These are phyloP conservation scores for Clarias platycephalus DNA, from an alignment of 2,797 vertebrate species.

Conservation along the genomic window DNA sequence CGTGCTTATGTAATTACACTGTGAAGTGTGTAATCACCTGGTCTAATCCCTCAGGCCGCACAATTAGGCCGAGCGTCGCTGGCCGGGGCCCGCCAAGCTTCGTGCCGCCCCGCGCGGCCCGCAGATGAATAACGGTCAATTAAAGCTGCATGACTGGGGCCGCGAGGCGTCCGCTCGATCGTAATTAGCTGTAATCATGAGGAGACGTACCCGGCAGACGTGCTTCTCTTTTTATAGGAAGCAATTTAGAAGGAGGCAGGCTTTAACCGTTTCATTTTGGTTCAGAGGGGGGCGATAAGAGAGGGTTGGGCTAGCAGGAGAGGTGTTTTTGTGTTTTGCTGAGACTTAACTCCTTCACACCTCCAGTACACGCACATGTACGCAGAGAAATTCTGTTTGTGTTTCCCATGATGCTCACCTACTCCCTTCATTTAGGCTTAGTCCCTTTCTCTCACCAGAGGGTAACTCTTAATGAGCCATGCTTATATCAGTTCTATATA, in stretches of 20 bases:
- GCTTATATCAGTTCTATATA: conserved; percentile 26
- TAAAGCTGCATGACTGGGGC: conserved; percentile 91
- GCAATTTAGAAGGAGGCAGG: conserved; percentile 77
- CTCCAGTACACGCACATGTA: conserved; percentile 20
- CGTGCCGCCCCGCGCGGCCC: conserved; percentile 75
- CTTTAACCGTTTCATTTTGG: conserved; percentile 72
- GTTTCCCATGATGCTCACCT: conserved; percentile 19
- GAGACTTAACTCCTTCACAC: conserved; percentile 33
- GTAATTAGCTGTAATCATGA: conserved; percentile 97
- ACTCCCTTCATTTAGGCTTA: conserved; percentile 8
- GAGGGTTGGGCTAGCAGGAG: conserved; percentile 11
- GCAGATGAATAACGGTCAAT: conserved; percentile 95
- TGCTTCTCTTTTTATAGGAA: conserved; percentile 79
- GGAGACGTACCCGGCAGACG: conserved; percentile 77
- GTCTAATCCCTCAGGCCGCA: conserved; percentile 91
- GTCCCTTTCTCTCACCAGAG: conserved; percentile 10
- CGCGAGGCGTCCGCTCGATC: conserved; percentile 88
- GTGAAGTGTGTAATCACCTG: conserved; percentile 98
- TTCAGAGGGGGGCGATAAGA: conserved; percentile 24
- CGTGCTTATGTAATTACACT: conserved; percentile 98
- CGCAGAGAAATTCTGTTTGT: conserved; percentile 9
- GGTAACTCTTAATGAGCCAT: conserved; percentile 22
- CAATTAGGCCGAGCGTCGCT: conserved; percentile 88
- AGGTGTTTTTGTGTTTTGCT: conserved; percentile 45
- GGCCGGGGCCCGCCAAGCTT: conserved; percentile 80